Evolutionary conservation across 2,113 vertebrate genomes (phyloP).

Genomic region (Eleginops maclovinus): DNA sequence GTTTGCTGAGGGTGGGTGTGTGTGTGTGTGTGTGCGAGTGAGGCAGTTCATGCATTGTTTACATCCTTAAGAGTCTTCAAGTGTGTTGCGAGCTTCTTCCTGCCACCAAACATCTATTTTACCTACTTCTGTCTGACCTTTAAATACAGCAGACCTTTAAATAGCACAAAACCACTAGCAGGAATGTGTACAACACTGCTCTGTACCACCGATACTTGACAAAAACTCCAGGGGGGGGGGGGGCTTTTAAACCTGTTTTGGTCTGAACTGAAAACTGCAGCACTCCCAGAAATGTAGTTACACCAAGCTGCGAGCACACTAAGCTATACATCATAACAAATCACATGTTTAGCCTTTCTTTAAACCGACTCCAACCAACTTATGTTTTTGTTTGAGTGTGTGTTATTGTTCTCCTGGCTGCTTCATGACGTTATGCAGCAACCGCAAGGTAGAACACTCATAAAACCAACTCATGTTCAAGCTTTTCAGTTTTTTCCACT

Average conservation of each 20-base stretch:
- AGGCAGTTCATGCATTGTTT: background rate
- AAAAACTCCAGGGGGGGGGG: background rate
- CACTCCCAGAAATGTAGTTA: background rate
- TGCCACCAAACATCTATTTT: background rate
- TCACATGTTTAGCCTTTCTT: background rate
- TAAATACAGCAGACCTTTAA: background rate
- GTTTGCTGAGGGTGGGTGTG: background rate
- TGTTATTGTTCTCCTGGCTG: background rate
- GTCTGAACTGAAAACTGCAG: conserved; percentile 8
- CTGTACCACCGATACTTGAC: background rate
- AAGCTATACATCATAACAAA: background rate
- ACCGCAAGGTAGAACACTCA: no score
- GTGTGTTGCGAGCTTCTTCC: background rate
- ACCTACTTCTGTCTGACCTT: background rate
- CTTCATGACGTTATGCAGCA: background rate
- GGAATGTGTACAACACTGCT: background rate
- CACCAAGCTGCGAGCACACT: background rate
- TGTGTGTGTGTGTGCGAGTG: background rate
- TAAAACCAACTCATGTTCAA: background rate
- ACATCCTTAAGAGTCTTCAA: background rate
- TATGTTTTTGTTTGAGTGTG: background rate
- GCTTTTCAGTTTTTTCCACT: no score
- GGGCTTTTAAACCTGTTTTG: background rate
- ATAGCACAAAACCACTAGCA: background rate
- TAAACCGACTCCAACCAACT: background rate